These are phyloP conservation scores for Sarcophaga carnaria DNA, from an alignment of 2,888 invertebrate species.

Conservation along the genomic window DNA sequence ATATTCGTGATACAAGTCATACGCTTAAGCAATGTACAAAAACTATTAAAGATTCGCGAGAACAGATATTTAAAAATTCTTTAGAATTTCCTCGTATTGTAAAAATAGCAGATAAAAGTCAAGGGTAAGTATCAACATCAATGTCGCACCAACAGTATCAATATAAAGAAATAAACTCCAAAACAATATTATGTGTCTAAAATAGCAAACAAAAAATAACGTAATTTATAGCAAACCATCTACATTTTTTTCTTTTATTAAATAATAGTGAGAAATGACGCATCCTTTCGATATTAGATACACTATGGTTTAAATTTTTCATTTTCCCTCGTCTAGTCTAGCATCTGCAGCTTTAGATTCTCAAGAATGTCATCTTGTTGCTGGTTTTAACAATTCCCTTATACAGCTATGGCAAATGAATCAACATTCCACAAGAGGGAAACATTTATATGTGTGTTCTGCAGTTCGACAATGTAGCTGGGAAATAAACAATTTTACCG, in stretches of 20 bases:
- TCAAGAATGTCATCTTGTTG: slow-evolving; percentile 79
- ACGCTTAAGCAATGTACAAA: slow-evolving; percentile 73
- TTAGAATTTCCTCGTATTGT: slow-evolving; percentile 75
- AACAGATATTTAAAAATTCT: slow-evolving; percentile 74
- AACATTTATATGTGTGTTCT: slow-evolving; percentile 76
- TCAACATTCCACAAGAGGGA: slow-evolving; percentile 77
- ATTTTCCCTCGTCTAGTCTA: slow-evolving; percentile 64
- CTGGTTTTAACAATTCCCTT: slow-evolving; percentile 80
- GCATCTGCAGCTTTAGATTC: slow-evolving; percentile 77
- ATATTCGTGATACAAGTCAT: slow-evolving; percentile 45
- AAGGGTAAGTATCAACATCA: slow-evolving; percentile 68
- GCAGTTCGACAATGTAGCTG: slow-evolving; percentile 76
- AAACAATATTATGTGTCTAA: too few species aligned
- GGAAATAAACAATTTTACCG: slow-evolving; percentile 76
- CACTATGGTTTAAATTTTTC: too few species aligned
- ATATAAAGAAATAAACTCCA: too few species aligned
- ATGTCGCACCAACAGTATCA: too few species aligned
- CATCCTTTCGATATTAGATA: too few species aligned
- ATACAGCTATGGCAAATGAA: slow-evolving; percentile 81
- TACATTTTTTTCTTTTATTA: too few species aligned
- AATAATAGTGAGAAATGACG: too few species aligned
- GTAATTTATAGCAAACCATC: too few species aligned
- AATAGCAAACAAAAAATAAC: too few species aligned
- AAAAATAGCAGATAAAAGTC: slow-evolving; percentile 73
- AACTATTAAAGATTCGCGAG: slow-evolving; percentile 70